Evolutionary conservation across 2,113 vertebrate genomes (phyloP).

Genomic region (Suricata suricatta): DNA sequence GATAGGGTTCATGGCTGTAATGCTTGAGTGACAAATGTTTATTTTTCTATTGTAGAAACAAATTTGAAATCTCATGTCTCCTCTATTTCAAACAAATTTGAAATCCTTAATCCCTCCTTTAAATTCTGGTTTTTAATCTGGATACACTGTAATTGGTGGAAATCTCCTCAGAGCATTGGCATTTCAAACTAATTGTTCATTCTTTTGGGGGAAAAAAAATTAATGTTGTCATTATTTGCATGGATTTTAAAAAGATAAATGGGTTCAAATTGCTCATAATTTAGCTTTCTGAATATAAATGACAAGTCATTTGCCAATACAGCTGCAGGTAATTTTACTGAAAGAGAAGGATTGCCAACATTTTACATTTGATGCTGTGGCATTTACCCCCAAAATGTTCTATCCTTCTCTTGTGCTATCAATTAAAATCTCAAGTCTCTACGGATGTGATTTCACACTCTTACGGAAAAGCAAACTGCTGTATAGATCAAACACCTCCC

Average conservation of each 20-base stretch:
- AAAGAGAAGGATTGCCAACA: slow-evolving; percentile 64
- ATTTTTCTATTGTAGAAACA: background rate
- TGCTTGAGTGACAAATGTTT: background rate
- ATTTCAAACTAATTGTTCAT: slow-evolving; percentile 55
- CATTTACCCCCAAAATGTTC: background rate
- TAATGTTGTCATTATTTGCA: slow-evolving; percentile 65
- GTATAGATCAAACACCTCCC: background rate
- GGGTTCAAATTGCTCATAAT: slow-evolving; percentile 65
- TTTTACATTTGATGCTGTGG: slow-evolving; percentile 55
- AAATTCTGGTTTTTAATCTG: slow-evolving; percentile 46
- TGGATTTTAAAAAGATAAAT: slow-evolving; percentile 69
- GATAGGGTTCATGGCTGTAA: background rate
- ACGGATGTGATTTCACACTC: background rate
- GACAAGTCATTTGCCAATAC: slow-evolving; percentile 68
- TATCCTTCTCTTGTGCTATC: background rate
- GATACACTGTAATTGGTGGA: background rate
- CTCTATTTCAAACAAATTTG: background rate
- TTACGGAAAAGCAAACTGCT: background rate
- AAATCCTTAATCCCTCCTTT: background rate
- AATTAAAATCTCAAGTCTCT: background rate
- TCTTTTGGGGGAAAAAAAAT: slow-evolving; percentile 2
- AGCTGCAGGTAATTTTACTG: slow-evolving; percentile 74
- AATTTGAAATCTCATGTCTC: background rate
- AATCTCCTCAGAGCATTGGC: background rate
- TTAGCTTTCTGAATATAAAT: slow-evolving; percentile 71